Conservation (phyloP, 2,888 invertebrate genomes). For the Scaptomyza reducta region DNA sequence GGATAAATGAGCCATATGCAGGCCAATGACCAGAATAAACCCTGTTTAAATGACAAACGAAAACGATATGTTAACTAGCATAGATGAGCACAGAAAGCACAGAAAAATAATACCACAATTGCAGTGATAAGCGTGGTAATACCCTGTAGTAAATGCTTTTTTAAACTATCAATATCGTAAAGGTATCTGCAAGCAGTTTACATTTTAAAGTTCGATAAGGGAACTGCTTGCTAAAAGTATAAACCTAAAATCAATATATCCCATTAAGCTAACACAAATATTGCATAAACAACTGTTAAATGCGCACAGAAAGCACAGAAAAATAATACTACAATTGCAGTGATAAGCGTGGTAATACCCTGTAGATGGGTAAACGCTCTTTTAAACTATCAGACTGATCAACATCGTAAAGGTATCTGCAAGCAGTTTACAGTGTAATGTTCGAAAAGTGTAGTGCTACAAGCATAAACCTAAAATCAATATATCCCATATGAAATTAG, state of each 20-base stretch:
- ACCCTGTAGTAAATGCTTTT: neutral
- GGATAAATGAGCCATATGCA: conserved; percentile 90
- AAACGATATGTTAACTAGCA: conserved; percentile 16
- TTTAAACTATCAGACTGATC: too few species aligned
- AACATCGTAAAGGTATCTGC: too few species aligned
- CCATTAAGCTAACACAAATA: too few species aligned
- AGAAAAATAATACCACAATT: neutral
- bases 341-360: conserved; percentile 2
- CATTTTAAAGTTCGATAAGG: neutral
- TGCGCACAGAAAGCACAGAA: conserved; percentile 33
- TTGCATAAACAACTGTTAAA: conserved; percentile 65
- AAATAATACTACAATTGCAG: neutral
- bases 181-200: neutral
- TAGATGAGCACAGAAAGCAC: conserved; percentile 28
- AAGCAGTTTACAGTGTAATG: neutral
- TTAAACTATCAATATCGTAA: too few species aligned
- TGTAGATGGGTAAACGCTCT: neutral
- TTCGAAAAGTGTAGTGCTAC: neutral
- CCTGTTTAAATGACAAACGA: conserved; percentile 84
- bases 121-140: too few species aligned
- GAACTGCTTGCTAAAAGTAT: neutral
- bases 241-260: neutral
- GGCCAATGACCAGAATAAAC: conserved; percentile 89
- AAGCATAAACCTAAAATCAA: too few species aligned
- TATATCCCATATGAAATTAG: conserved; percentile 4